Evolutionary conservation across 2,113 vertebrate species (phyloP), one percentile per base, ranked within the genome.

Genomic region (Apaloderma vittatum): DNA sequence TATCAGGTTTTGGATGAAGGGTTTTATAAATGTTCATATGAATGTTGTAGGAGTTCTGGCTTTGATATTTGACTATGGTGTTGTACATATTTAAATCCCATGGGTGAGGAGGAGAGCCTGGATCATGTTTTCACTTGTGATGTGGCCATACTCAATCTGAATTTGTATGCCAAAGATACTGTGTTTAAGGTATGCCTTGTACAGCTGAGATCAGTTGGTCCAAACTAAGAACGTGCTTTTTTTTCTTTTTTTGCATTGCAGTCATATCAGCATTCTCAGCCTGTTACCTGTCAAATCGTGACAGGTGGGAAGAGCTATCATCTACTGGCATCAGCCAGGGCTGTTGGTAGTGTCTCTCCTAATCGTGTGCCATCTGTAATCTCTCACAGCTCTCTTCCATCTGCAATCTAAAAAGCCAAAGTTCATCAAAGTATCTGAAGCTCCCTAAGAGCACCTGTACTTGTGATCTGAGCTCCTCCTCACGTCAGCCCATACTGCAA

Each of bases 1-100:
- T 99, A 94, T 6, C 62, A 5, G 63, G 6, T 15, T 7, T 7
- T 1, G 48, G 6, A 3, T 32, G 59, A 10, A 19, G 4, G 24
- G 5, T 34, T 6, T 4, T 29, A 4, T 3, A 11, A 6, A 43
- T 8, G 27, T 5, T 52, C 23, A 0, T 58, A 6, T 27, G 12
- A 68, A 18, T 4, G 29, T 9, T 55, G 6, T 63, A 65, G 32
- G 32, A 67, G 9, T 52, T 74, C 19, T 57, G 68, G 16, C 15
- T 59, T 59, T 88, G 84, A 62, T 65, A 0, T 68, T 51, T 40
- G 46, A 2, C 17, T 37, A 1, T 21, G 29, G 5, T 80, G 6
- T 7, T 61, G 23, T 34, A 7, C 0, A 0, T 48, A 2, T 27
- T 23, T 54, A 34, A 59, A 49, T 68, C 36, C 24, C 51, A 24